Conservation (phyloP, 37 sponge, comb jelly and placozoan genomes). For the Oscarella lobularis region DNA sequence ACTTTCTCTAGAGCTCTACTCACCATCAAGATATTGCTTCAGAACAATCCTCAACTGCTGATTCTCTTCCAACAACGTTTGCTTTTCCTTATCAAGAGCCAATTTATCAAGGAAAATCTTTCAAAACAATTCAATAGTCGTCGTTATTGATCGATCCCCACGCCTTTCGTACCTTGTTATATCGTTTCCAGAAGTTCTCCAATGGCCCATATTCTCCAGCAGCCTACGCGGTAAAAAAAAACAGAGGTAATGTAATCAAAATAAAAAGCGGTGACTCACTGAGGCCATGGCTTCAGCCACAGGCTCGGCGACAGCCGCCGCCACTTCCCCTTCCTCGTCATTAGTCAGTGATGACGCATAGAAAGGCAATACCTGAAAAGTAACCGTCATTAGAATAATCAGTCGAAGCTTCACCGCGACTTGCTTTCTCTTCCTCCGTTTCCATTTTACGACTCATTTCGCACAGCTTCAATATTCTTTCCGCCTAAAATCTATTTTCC, state of each 20-base stretch:
- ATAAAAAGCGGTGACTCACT: slow-evolving; percentile 14
- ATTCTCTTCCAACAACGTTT: slow-evolving; percentile 58
- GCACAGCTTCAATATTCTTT: slow-evolving; percentile 51
- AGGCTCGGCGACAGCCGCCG: slow-evolving; percentile 22
- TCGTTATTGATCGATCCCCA: not conserved
- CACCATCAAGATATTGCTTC: slow-evolving; percentile 96
- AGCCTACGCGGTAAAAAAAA: slow-evolving; percentile 40
- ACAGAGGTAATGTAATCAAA: not conserved
- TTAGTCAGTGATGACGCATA: slow-evolving; percentile 56
- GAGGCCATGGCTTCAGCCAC: slow-evolving; percentile 48
- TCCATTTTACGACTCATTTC: slow-evolving; percentile 96
- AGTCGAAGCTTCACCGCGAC: not conserved
- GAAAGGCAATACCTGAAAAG: slow-evolving; percentile 74
- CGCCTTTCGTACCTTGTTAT: slow-evolving; percentile 60
- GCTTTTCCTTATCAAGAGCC: slow-evolving; percentile 69
- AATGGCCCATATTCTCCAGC: slow-evolving; percentile 66
- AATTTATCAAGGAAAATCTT: slow-evolving; percentile 75
- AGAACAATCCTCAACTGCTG: slow-evolving; percentile 59
- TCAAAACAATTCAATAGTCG: slow-evolving; percentile 7
- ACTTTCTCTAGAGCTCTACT: not conserved
- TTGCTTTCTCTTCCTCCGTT: slow-evolving; percentile 94
- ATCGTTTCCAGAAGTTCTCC: slow-evolving; percentile 93
- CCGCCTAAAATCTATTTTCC: slow-evolving; percentile 63
- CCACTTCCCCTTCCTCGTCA: slow-evolving; percentile 62
- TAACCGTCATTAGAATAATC: not conserved